Evolutionary conservation across 2,113 vertebrate species (phyloP).

Genomic region (Helogale parvula): DNA sequence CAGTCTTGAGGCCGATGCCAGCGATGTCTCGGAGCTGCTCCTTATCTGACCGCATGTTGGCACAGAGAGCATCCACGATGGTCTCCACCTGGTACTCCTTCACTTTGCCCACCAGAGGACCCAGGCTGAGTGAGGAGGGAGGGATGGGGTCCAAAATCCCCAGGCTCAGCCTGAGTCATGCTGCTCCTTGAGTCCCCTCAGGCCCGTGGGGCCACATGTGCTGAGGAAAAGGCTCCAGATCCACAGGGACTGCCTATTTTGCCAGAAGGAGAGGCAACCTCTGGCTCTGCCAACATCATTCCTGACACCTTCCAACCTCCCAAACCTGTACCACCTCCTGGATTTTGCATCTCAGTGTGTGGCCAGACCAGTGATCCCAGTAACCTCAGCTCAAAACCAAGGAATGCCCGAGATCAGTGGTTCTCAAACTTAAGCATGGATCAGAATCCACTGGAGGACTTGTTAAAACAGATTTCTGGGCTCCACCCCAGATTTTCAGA

Average conservation of each 20-base stretch:
- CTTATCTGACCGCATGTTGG: conserved; percentile 96
- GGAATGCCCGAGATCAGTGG: background rate
- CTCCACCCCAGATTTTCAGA: background rate
- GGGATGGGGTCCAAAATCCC: background rate
- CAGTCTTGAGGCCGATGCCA: conserved; percentile 95
- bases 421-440: background rate
- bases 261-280: background rate
- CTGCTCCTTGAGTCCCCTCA: background rate
- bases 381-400: background rate
- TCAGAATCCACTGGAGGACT: background rate
- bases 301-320: background rate
- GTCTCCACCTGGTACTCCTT: conserved; percentile 97
- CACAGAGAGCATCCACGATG: conserved; percentile 95
- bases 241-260: background rate
- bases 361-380: background rate
- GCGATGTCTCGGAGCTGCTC: conserved; percentile 96
- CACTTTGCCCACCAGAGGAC: conserved; percentile 95
- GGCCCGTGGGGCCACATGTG: background rate
- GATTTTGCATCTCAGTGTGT: background rate
- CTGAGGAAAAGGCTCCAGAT: background rate
- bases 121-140: conserved; percentile 87
- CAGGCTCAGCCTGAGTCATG: background rate
- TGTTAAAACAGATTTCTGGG: background rate
- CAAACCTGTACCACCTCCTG: background rate
- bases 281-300: background rate